phyloP scores from a whole-genome alignment of 2,888 invertebrate genomes.

The Xylocampa areola region DNA sequence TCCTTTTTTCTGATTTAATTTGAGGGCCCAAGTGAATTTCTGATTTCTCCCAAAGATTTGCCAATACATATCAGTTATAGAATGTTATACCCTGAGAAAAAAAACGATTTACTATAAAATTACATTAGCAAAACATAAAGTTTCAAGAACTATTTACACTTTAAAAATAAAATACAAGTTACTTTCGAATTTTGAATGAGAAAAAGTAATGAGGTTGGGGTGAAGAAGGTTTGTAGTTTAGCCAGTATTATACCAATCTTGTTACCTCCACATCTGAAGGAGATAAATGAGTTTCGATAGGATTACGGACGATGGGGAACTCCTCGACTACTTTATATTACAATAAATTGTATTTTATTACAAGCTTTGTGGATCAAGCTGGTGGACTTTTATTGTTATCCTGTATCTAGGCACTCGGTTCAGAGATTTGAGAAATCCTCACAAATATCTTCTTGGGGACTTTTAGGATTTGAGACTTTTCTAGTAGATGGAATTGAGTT shows the following conservation, averaged over 20 bases:
- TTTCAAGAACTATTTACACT: no score
- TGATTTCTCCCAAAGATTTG: no score
- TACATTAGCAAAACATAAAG: no score
- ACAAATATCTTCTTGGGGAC: background rate
- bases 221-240: constrained; percentile 37
- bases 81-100: no score
- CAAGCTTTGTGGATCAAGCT: background rate
- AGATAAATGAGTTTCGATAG: constrained; percentile 45
- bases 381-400: background rate
- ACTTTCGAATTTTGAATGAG: constrained; percentile 39
- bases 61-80: no score
- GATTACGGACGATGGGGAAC: constrained; percentile 19
- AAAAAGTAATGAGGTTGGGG: constrained; percentile 29
- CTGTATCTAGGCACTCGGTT: constrained; percentile 8
- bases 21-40: no score
- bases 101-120: no score
- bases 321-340: constrained; percentile 5
- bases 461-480: background rate
- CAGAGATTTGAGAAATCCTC: constrained; percentile 6
- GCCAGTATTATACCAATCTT: constrained; percentile 45
- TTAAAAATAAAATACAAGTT: constrained; percentile 9
- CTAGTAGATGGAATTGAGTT: background rate
- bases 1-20: no score
- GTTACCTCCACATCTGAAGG: constrained; percentile 39
- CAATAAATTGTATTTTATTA: constrained; percentile 32